Base-by-base conservation (phyloP, 2,113 vertebrate species). In the Leptosomus discolor region DNA sequence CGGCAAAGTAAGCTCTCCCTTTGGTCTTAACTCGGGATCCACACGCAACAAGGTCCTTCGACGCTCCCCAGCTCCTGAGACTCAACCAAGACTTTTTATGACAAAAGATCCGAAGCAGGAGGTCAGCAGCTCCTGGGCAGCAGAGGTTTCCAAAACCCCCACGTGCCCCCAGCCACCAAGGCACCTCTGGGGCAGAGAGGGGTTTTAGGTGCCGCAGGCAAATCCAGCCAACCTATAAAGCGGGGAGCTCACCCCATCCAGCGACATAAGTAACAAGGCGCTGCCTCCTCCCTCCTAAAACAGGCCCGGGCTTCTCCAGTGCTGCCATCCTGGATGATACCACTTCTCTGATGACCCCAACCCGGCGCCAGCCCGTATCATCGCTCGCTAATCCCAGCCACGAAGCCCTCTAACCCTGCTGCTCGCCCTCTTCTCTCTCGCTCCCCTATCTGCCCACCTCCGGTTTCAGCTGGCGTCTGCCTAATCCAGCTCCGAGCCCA, bases 321-420 rank as follows among this genome's bases (percentile, higher is more conserved):
- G 56, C 50, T 1, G 4, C 39, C 18, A 54, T 9, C 37, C 83
- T 8, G 1, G 2, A 53, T 24, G 60, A 27, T 34, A 76, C 45
- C 0, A 0, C 8, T 67, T 70, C 50, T 29, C 67, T 14, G 36
- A 32, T 48, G 81, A 68, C 75, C 71, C 36, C 0, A 0, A 82
- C 34, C 21, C 0, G 3, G n/a, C 39, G 64, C 68, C 67, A 85
- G n/a, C 53, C 81, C 1, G 0, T 71, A 83, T 87, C 78, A 92
- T 51, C 6, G 0, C 74, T 61, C 5, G 0, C 69, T 94, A 91
- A 87, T 85, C 85, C 91, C 81, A 65, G 63, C 45, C 71, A 70
- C 0, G 0, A 36, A 92, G 11, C 67, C 74, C 39, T 80, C 74
- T 79, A 48, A 69, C 54, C 77, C 74, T 6, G 5, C 46, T 79